Base-by-base conservation (phyloP, 2,113 vertebrate genomes). In the Sylvietta virens region DNA sequence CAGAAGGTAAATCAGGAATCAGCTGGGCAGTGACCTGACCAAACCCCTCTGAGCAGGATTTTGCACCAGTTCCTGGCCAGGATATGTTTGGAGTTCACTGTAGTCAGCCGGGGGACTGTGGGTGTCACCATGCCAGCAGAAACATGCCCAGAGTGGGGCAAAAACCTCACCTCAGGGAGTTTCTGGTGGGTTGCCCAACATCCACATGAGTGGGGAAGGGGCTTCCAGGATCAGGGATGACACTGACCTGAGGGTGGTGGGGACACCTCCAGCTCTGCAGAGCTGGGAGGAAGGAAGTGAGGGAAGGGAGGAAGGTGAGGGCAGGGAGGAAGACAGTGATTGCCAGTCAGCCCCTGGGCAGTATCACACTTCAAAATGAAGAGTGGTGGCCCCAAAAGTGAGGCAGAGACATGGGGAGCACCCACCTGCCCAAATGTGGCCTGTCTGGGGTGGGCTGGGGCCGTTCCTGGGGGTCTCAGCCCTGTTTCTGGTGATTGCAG, bases 1-100 rank as follows among this genome's bases (percentile, higher is more conserved):
- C 94, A 94, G 65, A 93, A 96, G 97, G 97, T 97, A 89, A 70
- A 83, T 15, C 22, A 14, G 71, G 56, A 35, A 26, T 44, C 8
- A 5, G 1, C 64, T 11, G n/a, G 22, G 56, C 20, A 56, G 30
- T 18, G 15, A 48, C 23, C 30, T 6, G 19, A 3, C 4, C 28
- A 50, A 79, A 45, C 13, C 31, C 2, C 0, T 57, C 23, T 18
- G 45, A 44, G 17, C 6, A 8, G 20, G 19, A 20, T 31, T 65
- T 19, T 66, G 18, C 42, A 66, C 11, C 13, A 21, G 0, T 39
- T 39, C 39, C 26, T 40, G 70, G 21, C 16, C 44, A 10, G 0
- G 0, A 3, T 22, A 2, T 1, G 6, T 20, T 4, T 39, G 27
- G 13, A 33, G 5, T 35, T n/a, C 11, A 3, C 12, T 1, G 0